Conservation (phyloP, 2,888 invertebrate species). For the Kryphioiulus occultus region DNA sequence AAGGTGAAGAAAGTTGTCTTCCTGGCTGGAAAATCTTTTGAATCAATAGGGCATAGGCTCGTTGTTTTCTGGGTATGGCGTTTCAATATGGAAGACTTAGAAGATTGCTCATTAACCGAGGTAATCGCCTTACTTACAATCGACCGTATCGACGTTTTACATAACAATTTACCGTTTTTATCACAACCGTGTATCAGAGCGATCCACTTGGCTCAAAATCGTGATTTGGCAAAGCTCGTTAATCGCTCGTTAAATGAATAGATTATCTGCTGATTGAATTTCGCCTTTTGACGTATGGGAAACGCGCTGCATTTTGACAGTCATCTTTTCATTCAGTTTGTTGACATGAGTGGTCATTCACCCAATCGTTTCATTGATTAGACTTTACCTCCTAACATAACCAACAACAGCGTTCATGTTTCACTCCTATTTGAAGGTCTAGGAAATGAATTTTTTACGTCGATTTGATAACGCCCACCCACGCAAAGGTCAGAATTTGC, state of each 20-base stretch:
- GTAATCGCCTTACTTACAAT: not conserved
- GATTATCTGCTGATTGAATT: not conserved
- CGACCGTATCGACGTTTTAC: no score
- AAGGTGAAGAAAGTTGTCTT: not conserved
- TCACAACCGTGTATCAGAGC: not conserved
- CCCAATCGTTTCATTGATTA: slow-evolving; percentile 17
- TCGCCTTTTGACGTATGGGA: not conserved
- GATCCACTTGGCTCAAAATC: not conserved
- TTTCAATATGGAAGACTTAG: no score
- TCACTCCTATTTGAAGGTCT: not conserved
- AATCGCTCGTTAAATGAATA: not conserved
- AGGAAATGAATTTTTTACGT: not conserved
- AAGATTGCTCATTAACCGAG: not conserved
- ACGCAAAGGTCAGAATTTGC: not conserved
- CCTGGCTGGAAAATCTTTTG: not conserved
- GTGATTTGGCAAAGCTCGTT: not conserved
- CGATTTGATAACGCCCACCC: not conserved
- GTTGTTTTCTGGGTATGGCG: no score
- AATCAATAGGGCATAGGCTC: not conserved
- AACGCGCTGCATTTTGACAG: not conserved
- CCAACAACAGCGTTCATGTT: not conserved
- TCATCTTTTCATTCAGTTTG: not conserved
- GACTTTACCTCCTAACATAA: not conserved
- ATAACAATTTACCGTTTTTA: no score
- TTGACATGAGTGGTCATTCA: slow-evolving; percentile 31